A percentile compares a stretch with the other conserved stretches of the same genome.
Conservation (phyloP, 2,888 invertebrate genomes). For the Julus scandinavius region DNA sequence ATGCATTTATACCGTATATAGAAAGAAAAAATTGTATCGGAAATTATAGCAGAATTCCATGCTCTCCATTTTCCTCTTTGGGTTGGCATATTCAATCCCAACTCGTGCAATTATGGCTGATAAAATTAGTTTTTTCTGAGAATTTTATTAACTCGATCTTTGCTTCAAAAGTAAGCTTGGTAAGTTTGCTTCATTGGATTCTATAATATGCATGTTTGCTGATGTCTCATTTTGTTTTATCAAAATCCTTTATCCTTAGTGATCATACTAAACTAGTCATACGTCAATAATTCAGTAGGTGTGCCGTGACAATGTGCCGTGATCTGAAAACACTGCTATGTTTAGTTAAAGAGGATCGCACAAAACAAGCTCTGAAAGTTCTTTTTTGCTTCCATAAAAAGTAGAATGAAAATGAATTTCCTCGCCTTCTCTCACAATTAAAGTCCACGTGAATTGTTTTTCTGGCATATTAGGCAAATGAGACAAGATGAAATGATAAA, state of each 20-base stretch:
- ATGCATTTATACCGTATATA: neutral
- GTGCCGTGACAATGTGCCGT: too few relatives aligned
- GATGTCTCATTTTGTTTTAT: too few relatives aligned
- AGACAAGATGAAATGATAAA: conserved; percentile 19
- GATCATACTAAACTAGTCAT: too few relatives aligned
- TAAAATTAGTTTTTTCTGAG: neutral
- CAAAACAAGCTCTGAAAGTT: too few relatives aligned
- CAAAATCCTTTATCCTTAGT: too few relatives aligned
- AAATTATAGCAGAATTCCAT: neutral
- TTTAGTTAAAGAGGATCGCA: too few relatives aligned
- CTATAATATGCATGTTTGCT: too few relatives aligned
- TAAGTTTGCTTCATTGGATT: neutral
- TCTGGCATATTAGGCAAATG: neutral
- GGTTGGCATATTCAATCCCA: neutral
- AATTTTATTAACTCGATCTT: neutral
- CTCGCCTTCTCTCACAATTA: neutral
- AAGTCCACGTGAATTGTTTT: neutral
- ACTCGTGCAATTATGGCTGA: neutral
- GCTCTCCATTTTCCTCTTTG: neutral
- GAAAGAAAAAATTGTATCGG: neutral
- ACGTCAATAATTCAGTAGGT: too few relatives aligned
- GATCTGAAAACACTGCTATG: too few relatives aligned
- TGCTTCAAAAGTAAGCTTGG: neutral
- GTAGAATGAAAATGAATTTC: neutral
- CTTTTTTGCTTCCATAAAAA: neutral